phyloP scores from a whole-genome alignment of 2,888 invertebrate species.

The Pedicia rivosa region DNA sequence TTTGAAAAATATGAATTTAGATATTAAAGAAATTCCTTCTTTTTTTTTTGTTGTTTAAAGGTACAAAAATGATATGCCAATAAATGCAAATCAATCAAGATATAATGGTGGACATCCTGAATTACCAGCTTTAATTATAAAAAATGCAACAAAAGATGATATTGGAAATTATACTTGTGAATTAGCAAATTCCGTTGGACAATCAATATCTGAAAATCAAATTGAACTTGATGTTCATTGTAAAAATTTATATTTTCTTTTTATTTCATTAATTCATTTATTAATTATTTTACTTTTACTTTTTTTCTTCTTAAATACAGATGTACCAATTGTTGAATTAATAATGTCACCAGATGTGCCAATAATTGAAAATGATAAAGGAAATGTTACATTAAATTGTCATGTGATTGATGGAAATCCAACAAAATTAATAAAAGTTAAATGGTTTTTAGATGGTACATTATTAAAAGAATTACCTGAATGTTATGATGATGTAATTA shows the following conservation, averaged over 20 bases:
- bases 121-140: conserved; percentile 60
- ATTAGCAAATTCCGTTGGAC: conserved; percentile 64
- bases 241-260: conserved; percentile 35
- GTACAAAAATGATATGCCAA: conserved; percentile 48
- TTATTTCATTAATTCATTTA: background rate
- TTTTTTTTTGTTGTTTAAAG: conserved; percentile 33
- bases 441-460: conserved; percentile 76
- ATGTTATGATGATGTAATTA: conserved; percentile 31
- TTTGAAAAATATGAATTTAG: background rate
- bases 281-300: too few relatives aligned
- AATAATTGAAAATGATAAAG: conserved; percentile 59
- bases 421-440: conserved; percentile 49
- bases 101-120: conserved; percentile 62
- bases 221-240: conserved; percentile 69
- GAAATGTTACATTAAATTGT: conserved; percentile 69
- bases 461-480: conserved; percentile 73
- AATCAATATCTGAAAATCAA: conserved; percentile 52
- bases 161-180: conserved; percentile 74
- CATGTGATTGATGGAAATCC: conserved; percentile 71
- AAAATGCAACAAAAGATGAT: conserved; percentile 57
- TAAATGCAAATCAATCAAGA: conserved; percentile 41
- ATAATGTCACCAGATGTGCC: conserved; percentile 61
- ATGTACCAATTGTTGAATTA: conserved; percentile 61
- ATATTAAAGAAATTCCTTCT: conserved; percentile 2
- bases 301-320: conserved; percentile 34